Base-by-base conservation (phyloP, 2,113 vertebrate species). In the Sorex fumeus region DNA sequence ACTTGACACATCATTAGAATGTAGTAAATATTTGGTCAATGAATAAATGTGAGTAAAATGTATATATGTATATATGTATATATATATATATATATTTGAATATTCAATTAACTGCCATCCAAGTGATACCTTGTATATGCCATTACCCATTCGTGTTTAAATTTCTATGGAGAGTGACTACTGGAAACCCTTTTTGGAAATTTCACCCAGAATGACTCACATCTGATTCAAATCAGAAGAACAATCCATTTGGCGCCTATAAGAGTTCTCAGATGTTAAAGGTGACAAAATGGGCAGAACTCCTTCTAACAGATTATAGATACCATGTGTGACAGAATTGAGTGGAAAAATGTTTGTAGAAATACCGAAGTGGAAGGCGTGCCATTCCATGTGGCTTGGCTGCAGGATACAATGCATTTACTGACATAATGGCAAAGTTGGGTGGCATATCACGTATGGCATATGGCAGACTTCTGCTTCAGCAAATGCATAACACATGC, bases 241-340 rank as follows among this genome's bases (percentile, higher is more conserved):
- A 95, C 91, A 96, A 95, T 95, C 66, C 93, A 64, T 94, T 97
- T 97, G 64, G 92, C 95, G 87, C 76, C 95, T 62, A 66, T 92
- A 77, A 93, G 84, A 94, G 28, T 45, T 90, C 94, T 91, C 87
- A 96, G 81, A 97, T 97, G 97, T 96, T 96, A 93, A 94, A 80
- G 82, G 85, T 97, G 84, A 96, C n/a, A 97, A 97, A 97, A 96
- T 32, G 66, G 96, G 95, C 90, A 96, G 40, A 66, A 19, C 77
- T 95, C 84, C 94, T 97, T 85, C 72, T 94, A 97, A 93, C 95
- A 97, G 92, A 97, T 96, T 97, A 97, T 94, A 74, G 94, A 94
- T 93, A 94, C 57, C 95, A 97, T 64, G 8, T 95, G 91, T 95
- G 90, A 95, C 88, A 95, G 90, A 86, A 84, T 87, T 87, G 93